A percentile compares a stretch with the other conserved stretches of the same genome.
These are phyloP conservation scores for Pardalotus punctatus DNA, from an alignment of 2,113 vertebrate species.

Conservation along the genomic window DNA sequence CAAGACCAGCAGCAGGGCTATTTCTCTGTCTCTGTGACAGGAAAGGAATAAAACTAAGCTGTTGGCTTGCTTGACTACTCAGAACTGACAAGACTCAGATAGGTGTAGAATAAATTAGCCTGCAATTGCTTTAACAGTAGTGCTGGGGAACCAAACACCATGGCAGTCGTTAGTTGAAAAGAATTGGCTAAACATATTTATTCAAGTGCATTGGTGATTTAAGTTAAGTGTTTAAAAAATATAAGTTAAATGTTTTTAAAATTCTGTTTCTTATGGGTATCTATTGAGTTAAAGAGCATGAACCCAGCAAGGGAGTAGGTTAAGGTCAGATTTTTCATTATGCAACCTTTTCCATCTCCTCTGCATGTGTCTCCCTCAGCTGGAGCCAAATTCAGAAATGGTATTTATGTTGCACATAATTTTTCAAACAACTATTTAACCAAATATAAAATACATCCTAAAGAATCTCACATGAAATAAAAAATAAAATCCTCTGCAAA, in stretches of 20 bases:
- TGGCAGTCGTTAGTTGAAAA: neutral
- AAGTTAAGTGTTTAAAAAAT: neutral
- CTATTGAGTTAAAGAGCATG: neutral
- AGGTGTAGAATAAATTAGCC: neutral
- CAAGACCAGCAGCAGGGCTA: neutral
- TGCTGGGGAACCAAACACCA: neutral
- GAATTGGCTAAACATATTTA: neutral
- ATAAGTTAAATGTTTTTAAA: neutral
- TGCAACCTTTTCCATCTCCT: neutral
- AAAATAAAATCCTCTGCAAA: neutral
- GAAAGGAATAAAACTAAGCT: neutral
- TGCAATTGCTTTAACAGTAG: neutral
- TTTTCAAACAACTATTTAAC: neutral
- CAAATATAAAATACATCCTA: neutral
- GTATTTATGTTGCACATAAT: neutral
- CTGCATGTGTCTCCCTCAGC: neutral
- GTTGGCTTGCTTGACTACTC: neutral
- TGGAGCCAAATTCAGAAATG: neutral
- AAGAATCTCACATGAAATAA: neutral
- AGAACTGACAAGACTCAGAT: neutral
- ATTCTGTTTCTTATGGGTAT: neutral
- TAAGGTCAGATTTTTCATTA: neutral
- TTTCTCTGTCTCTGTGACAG: neutral
- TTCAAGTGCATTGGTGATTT: neutral
- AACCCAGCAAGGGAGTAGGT: neutral